Evolutionary conservation across 2,888 invertebrate species (phyloP).

Genomic region (Xestia c-nigrum): DNA sequence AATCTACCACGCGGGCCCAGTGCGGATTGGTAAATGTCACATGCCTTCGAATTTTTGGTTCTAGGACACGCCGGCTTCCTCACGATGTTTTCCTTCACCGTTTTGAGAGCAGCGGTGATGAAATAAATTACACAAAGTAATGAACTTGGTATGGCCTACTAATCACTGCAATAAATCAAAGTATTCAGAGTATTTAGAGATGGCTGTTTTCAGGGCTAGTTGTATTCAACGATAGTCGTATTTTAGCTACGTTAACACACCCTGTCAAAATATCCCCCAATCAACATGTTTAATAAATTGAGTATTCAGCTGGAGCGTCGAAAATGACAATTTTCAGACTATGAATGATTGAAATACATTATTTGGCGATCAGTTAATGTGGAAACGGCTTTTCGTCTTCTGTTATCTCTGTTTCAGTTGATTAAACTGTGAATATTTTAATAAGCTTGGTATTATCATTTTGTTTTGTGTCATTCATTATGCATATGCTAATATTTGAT

Average conservation of each 20-base stretch:
- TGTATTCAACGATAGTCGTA: not conserved
- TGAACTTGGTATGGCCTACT: no score
- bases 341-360: constrained; percentile 27
- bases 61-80: no score
- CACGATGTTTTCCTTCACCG: no score
- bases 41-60: no score
- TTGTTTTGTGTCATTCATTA: not conserved
- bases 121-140: no score
- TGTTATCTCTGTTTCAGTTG: not conserved
- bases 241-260: not conserved
- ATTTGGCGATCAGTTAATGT: constrained; percentile 15
- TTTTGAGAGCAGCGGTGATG: no score
- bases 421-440: constrained; percentile 21
- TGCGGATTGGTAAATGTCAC: no score
- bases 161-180: not conserved
- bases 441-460: not conserved
- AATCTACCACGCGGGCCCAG: no score
- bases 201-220: not conserved
- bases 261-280: not conserved
- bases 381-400: not conserved
- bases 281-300: not conserved
- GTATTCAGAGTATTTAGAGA: not conserved
- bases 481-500: no score
- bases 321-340: not conserved
- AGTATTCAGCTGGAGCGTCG: not conserved